Conservation (phyloP, 2,888 invertebrate species). For the Leptopilina myrica region DNA sequence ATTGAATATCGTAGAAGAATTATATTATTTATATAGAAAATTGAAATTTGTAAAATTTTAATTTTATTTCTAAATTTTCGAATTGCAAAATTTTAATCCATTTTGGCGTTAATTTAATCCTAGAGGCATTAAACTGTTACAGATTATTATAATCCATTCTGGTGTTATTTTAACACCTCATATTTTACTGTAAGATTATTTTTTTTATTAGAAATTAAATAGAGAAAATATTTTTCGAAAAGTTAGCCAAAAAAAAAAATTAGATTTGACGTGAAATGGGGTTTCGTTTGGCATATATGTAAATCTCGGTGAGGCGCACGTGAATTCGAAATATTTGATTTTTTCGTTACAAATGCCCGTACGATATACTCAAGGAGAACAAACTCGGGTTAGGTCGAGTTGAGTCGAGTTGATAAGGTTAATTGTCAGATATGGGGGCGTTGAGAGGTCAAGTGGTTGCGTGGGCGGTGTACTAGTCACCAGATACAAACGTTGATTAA, state of each 20-base stretch:
- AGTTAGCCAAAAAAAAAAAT: background rate
- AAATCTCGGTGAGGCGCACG: conserved; percentile 14
- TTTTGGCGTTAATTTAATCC: too few species aligned
- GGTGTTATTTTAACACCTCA: too few species aligned
- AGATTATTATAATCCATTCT: too few species aligned
- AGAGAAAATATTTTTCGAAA: background rate
- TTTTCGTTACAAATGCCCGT: conserved; percentile 36
- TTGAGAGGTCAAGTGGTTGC: conserved; percentile 75
- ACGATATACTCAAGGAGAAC: conserved; percentile 41
- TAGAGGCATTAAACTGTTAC: too few species aligned
- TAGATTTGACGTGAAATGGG: too few species aligned
- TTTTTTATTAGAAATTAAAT: too few species aligned
- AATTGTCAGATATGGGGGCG: conserved; percentile 75
- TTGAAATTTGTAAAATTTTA: too few species aligned
- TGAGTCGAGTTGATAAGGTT: conserved; percentile 76
- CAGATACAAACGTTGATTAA: conserved; percentile 70
- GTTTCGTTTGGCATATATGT: conserved; percentile 7
- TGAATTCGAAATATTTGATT: conserved; percentile 26
- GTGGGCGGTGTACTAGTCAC: conserved; percentile 73
- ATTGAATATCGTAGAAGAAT: too few species aligned
- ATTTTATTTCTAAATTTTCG: too few species aligned
- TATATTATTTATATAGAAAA: too few species aligned
- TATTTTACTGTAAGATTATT: too few species aligned
- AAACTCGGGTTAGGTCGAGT: conserved; percentile 69
- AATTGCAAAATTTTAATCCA: too few species aligned